Base-by-base conservation (phyloP, 1,140 invertebrate genomes). In the Cydia splendana region DNA sequence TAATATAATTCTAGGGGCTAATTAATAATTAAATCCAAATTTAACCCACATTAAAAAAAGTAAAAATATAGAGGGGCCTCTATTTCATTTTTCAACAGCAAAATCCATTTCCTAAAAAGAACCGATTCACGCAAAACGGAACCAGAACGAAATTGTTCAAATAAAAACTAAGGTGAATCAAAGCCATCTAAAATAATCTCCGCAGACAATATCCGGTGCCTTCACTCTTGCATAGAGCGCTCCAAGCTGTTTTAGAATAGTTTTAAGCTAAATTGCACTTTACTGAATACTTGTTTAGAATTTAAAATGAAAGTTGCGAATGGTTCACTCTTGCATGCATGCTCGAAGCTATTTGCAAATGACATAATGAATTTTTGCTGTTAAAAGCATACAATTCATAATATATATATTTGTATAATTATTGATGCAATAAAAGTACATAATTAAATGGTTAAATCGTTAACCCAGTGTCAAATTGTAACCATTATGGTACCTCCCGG, bases 131-230 rank as follows among this genome's bases (percentile, higher is more conserved):
- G 67, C 67, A 71, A 71, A 71, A 71, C 67, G 67, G 67, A 71
- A 71, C 67, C 67, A 71, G 34, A 9, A 45, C 30, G 67, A 38
- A 45, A 71, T 71, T 71, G 30, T 71, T 71, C 38, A 71, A 71
- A 71, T 71, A 71, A 71, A 71, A 71, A 45, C 76, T 57, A 75
- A 79, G 78, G 79, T 80, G 77, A 82, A 76, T 77, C n/a, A n/a
- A 79, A 78, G 77, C 80, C 82, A 82, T 82, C 84, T 84, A 83
- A 87, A 85, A 87, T 80, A 87, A 87, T 87, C 84, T 87, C 83
- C 85, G 82, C 65, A 65, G 81, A 85, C 83, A 87, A 87, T 87
- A 83, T 84, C 83, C 83, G 83, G 81, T 45, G 79, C 62, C 76
- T 65, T 79, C 77, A 15, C 71, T 76, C 73, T 75, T 73, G 76